Base-by-base conservation (phyloP, 2,888 invertebrate species). In the Cataglyphis livida region DNA sequence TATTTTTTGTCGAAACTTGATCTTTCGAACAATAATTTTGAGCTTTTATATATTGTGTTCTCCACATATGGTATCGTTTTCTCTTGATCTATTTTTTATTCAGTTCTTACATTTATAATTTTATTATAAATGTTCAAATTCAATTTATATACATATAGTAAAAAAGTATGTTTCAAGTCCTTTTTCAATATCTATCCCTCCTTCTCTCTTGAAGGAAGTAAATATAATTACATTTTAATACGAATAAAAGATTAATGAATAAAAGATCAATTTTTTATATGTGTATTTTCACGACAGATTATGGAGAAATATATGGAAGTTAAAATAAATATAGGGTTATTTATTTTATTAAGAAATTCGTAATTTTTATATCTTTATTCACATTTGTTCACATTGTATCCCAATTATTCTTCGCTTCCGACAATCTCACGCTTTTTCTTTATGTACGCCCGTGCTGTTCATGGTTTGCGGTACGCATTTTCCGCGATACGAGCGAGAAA, bases 391-490 rank as follows among this genome's bases (percentile, higher is more conserved):
- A 9, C 25, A 25, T 70, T 44, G 59, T 54, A 41, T 54, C 38
- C 21, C 18, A 18, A 75, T 70, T 76, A 82, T 65, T 70, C 71
- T 70, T 21, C 12, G 51, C 68, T 25, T 35, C 38, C 32, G 66
- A 70, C 44, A 57, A 28, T 70, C 71, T 48, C 83, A 51, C 54
- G 68, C 21, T 74, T 61, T 82, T 82, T 68, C 48, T 51, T 54
- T 54, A 54, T 64, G 15, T 64, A 62, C 38, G n/a, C 51, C 25
- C 44, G 32, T 25, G 21, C 12, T 61, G 32, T 54, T n/a, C 62
- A 62, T 62, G 64, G 54, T 38, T 74, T 51, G 44, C 54, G 70
- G 70, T 21, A 75, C 35, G 59, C 54, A 75, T 82, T 82, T 82
- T 82, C 65, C 65, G 44, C 78, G 44, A 57, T 10, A 64, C 65